Evolutionary conservation across 2,113 vertebrate species (phyloP).

Genomic region (Trogon surrucura): DNA sequence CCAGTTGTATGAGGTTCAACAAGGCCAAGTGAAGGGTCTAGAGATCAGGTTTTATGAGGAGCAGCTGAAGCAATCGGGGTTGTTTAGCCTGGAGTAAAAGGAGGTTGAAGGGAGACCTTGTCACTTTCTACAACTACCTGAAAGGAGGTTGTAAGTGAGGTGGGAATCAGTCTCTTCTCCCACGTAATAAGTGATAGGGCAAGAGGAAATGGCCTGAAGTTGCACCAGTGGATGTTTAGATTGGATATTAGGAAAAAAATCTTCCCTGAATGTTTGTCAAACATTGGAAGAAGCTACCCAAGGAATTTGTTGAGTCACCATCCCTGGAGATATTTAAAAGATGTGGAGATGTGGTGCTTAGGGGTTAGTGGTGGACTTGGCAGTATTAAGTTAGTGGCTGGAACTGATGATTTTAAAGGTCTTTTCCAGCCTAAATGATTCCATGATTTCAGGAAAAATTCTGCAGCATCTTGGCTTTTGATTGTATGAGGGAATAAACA

Average conservation of each 20-base stretch:
- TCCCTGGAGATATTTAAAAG: background rate
- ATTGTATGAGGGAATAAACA: background rate
- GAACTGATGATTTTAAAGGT: background rate
- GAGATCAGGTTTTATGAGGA: too few species aligned
- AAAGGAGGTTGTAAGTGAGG: background rate
- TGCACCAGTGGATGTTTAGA: background rate
- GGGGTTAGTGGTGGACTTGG: background rate
- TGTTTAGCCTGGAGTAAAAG: background rate
- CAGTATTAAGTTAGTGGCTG: background rate
- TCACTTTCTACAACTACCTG: background rate
- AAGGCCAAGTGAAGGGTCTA: background rate
- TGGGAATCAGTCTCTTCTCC: background rate
- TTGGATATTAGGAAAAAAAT: background rate
- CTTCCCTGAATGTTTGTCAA: background rate
- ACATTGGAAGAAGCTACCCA: background rate
- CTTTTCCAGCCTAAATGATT: background rate
- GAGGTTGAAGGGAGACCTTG: background rate
- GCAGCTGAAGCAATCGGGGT: fast-evolving
- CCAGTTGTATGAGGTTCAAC: background rate
- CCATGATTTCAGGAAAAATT: background rate
- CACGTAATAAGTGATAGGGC: background rate
- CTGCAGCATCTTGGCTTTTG: background rate
- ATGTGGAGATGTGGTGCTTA: fast-evolving
- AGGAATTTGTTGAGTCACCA: background rate
- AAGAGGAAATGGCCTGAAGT: background rate